Evolutionary conservation across 2,113 vertebrate species (phyloP), one percentile per base, ranked within the genome.

Genomic region (Hepsetus odoe): DNA sequence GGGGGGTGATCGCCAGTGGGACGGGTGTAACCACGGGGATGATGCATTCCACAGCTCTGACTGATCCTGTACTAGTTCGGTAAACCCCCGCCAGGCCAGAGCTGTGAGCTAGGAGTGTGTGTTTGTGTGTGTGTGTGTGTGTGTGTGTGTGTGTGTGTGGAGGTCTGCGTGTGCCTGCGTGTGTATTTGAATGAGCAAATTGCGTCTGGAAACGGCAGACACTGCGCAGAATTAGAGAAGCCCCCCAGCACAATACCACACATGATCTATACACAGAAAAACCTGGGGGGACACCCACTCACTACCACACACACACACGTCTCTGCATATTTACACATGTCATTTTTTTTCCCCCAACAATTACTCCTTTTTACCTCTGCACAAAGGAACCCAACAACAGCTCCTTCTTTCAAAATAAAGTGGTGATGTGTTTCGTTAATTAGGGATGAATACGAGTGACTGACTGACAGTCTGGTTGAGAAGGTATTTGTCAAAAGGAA

Each of bases 21-120:
- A 56, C 88, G 90, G 90, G 87, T 88, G 88, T 82, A 88, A 81
- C 74, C 79, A 65, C 76, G 38, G 28, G 79, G 62, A 40, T 51
- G 1, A 76, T 84, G 8, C 81, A 85, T 90, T 89, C 86, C 72
- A 83, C 81, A 49, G 83, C 82, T 75, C 69, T 82, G 53, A 85
- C 69, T 90, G 86, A 85, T 83, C 78, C 70, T 0, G 24, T 1
- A 3, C 56, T 16, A 14, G 35, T 62, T 44, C n/a, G 35, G 55
- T 80, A 80, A 80, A 75, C 72, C 30, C 6, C 56, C 33, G 1
- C 26, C 68, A 2, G 35, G 62, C 49, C 28, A 58, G 46, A 11
- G 56, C 56, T 28, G 4, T 59, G 64, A 32, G 62, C 51, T 40
- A 14, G n/a, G n/a, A n/a, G 51, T 22, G 75, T 16, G 78, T 61